Conservation (phyloP, 2,113 vertebrate genomes). For the Ceyx margarethae region DNA sequence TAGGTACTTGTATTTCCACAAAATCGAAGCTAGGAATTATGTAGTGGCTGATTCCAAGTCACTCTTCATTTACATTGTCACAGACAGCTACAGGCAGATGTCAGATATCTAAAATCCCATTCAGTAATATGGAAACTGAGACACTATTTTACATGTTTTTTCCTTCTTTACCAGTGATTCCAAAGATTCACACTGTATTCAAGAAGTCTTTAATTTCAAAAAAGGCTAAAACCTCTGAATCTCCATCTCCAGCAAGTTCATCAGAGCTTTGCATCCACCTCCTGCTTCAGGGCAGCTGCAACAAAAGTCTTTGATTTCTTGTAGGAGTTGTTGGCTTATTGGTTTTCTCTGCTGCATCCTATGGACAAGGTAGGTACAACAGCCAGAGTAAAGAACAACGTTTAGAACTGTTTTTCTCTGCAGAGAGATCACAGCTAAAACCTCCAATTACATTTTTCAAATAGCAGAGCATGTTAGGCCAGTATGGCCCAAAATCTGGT, state of each 20-base stretch:
- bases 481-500: slow-evolving; percentile 1
- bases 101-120: not conserved
- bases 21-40: not conserved
- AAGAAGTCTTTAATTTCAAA: not conserved
- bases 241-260: not conserved
- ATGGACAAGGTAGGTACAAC: not conserved
- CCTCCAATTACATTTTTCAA: slow-evolving; percentile 62
- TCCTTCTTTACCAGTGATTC: not conserved
- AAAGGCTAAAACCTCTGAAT: not conserved
- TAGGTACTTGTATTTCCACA: not conserved
- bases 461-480: slow-evolving; percentile 47
- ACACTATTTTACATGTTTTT: not conserved
- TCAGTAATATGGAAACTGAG: not conserved
- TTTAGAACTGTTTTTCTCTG: not conserved
- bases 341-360: not conserved
- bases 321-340: not conserved
- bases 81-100: not conserved
- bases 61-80: not conserved
- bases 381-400: not conserved
- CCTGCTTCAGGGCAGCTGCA: not conserved
- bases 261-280: not conserved
- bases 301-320: not conserved
- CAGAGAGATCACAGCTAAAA: not conserved
- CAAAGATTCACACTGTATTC: not conserved
- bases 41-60: not conserved